Percentiles rank a stretch among this genome's conserved stretches.
phyloP scores from a whole-genome alignment of 2,797 vertebrate genomes.

The Lerista edwardsae region DNA sequence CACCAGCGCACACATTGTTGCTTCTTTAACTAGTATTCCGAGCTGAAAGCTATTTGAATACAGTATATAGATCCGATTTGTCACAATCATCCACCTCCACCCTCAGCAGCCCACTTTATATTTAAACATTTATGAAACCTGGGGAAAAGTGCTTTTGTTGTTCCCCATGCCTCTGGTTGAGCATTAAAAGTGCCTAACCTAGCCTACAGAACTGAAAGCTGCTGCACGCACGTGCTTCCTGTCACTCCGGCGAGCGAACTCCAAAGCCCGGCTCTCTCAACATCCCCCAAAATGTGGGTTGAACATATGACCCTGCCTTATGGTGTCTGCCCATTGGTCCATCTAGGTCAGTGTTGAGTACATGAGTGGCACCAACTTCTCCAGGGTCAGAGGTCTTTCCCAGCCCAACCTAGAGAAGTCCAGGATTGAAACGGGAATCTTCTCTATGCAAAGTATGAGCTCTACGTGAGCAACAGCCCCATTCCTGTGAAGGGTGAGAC shows the following conservation, averaged over 20 bases:
- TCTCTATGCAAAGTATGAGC: too few relatives aligned
- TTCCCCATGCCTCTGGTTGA: not conserved
- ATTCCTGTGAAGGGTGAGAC: not conserved
- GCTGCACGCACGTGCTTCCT: too few relatives aligned
- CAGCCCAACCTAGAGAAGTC: too few relatives aligned
- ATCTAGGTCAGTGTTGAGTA: too few relatives aligned
- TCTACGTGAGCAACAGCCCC: too few relatives aligned
- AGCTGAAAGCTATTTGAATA: constrained; percentile 35
- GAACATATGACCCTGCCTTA: too few relatives aligned
- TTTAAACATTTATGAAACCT: not conserved
- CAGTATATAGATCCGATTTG: not conserved
- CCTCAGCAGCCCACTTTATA: not conserved
- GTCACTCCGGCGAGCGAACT: not conserved
- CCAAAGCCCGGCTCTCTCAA: not conserved
- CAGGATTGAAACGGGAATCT: too few relatives aligned
- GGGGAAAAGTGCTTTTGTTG: not conserved
- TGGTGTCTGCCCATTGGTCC: too few relatives aligned
- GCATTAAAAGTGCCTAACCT: not conserved
- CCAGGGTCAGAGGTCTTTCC: too few relatives aligned
- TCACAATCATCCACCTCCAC: not conserved
- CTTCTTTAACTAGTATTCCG: constrained; percentile 9
- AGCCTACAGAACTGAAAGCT: not conserved
- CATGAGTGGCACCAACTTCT: too few relatives aligned
- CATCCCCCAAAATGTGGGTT: not conserved
- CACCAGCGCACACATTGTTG: constrained; percentile 4